Base-by-base conservation (phyloP, 2,797 vertebrate species). In the Meda fulgida region DNA sequence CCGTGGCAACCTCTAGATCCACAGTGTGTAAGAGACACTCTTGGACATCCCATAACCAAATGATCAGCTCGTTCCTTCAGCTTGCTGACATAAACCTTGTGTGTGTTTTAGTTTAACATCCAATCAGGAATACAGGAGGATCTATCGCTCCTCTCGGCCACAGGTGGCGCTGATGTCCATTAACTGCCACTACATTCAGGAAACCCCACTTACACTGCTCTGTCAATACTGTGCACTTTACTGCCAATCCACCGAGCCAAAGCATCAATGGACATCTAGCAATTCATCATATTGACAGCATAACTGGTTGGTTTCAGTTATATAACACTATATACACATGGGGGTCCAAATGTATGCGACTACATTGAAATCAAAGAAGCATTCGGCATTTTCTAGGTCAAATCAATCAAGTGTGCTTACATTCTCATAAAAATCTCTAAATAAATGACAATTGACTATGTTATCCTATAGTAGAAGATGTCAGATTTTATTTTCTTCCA, bases 171-270 rank as follows among this genome's bases (percentile, higher is more conserved):
- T 75, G 58, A 51, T 75, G 53, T 46, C 67, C 26, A n/a, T 63
- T 63, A 60, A 73, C 43, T 53, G 73, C 1, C 63, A 67, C 43
- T 40, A 51, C 26, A 40, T 40, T 48, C 48, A 58, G 82, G 63
- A 78, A 78, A 53, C 65, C 58, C 63, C 58, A 36, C 72, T 60
- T 36, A 80, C 46, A 38, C 48, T 38, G 31, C 3, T 40, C 66
- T n/a, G 40, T 75, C 81, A 73, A 65, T 75, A 82, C 80, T 75
- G 55, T 34, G 53, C 36, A 63, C 66, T 81, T 40, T 66, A 38
- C 72, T 53, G 40, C 14, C 70, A 65, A 76, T 31, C n/a, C 26
- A n/a, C 46, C 38, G 14, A 29, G 58, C 46, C 46, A 40, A 83
- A 77, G 29, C 19, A 40, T 67, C 46, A 83, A 77, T 83, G 43